phyloP scores from a whole-genome alignment of 2,888 invertebrate genomes.

The Melipona beecheii region DNA sequence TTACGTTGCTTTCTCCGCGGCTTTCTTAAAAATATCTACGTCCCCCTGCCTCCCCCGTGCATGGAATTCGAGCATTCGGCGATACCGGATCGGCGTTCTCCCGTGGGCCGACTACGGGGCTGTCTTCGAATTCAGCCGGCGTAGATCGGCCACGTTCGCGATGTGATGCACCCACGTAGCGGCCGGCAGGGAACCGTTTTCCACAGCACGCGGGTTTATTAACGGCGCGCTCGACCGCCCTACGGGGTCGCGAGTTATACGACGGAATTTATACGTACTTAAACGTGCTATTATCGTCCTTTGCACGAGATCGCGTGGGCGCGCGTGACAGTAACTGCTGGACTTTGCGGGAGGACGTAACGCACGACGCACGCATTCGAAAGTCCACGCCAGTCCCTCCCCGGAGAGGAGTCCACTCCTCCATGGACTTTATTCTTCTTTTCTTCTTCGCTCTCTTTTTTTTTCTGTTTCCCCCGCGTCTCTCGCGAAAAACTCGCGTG shows the following conservation, averaged over 20 bases:
- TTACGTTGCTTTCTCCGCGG: slow-evolving; percentile 40
- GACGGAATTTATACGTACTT: slow-evolving; percentile 65
- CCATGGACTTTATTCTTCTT: too few relatives aligned
- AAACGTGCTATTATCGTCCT: slow-evolving; percentile 61
- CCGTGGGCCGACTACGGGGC: slow-evolving; percentile 30
- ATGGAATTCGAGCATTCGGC: slow-evolving; percentile 49
- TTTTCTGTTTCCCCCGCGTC: neutral
- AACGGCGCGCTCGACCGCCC: slow-evolving; percentile 59
- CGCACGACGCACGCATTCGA: slow-evolving; percentile 30
- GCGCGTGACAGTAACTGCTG: slow-evolving; percentile 57
- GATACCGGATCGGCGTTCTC: slow-evolving; percentile 26
- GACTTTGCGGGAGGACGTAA: slow-evolving; percentile 42
- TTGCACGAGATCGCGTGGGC: slow-evolving; percentile 61
- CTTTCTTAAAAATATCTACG: slow-evolving; percentile 49
- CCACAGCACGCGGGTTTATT: slow-evolving; percentile 49
- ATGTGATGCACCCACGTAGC: slow-evolving; percentile 61
- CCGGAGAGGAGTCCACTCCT: neutral
- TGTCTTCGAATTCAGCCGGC: slow-evolving; percentile 55
- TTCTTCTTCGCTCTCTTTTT: slow-evolving; percentile 6
- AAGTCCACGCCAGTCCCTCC: slow-evolving; percentile 11
- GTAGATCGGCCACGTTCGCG: slow-evolving; percentile 50
- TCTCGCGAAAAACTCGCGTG: neutral
- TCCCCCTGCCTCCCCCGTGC: neutral
- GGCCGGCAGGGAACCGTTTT: slow-evolving; percentile 39
- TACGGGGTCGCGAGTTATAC: slow-evolving; percentile 55